Evolutionary conservation across 2,797 vertebrate genomes (phyloP).

Genomic region (Tenualosa thibaudeaui): DNA sequence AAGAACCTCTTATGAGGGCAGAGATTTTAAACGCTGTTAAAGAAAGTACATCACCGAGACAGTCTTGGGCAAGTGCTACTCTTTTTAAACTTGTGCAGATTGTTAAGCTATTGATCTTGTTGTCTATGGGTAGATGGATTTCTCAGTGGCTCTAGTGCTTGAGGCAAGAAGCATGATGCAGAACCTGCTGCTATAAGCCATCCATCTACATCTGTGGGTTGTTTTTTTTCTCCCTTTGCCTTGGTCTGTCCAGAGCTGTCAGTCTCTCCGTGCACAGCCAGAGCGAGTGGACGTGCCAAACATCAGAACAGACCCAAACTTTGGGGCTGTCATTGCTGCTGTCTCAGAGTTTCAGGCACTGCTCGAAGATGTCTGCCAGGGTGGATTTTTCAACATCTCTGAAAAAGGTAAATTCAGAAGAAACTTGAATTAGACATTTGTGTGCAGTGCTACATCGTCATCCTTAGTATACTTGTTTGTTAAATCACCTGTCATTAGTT

Average conservation of each 20-base stretch:
- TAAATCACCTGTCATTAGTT: no score
- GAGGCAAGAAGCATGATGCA: neutral
- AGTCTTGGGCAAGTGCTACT: no score
- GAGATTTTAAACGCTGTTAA: neutral
- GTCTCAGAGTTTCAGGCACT: slow-evolving; percentile 72
- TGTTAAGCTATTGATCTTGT: neutral
- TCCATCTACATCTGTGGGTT: neutral
- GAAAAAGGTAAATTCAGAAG: slow-evolving; percentile 65
- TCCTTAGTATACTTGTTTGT: no score
- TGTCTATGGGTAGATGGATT: neutral
- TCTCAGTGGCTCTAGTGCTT: neutral
- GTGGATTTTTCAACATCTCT: slow-evolving; percentile 72
- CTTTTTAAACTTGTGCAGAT: neutral
- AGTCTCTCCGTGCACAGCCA: slow-evolving; percentile 61
- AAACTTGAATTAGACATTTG: neutral
- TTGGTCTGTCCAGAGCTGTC: slow-evolving; percentile 62
- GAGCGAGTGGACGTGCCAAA: slow-evolving; percentile 53
- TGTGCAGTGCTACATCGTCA: no score
- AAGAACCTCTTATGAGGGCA: neutral
- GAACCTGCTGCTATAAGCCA: neutral
- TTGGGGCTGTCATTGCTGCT: slow-evolving; percentile 63
- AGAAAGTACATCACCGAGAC: no score
- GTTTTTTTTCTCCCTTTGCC: neutral
- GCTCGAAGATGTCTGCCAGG: slow-evolving; percentile 74
- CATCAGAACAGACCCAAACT: slow-evolving; percentile 55